Conservation (phyloP, 2,113 vertebrate genomes). For the Phylloscopus trochiloides region DNA sequence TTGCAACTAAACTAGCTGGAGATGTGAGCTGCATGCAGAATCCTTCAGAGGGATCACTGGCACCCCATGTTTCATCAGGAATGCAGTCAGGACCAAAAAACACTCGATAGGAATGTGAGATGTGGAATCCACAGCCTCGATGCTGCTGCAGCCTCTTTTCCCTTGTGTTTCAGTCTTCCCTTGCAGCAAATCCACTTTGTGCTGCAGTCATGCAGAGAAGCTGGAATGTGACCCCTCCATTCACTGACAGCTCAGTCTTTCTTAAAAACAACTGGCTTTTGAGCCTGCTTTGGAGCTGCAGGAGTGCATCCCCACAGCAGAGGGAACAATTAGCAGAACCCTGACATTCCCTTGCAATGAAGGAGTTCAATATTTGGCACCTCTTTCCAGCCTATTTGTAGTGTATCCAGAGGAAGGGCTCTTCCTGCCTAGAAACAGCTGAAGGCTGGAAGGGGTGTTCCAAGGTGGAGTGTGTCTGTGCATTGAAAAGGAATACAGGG, state of each 20-base stretch:
- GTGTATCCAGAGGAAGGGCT: not conserved
- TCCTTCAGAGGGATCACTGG: not conserved
- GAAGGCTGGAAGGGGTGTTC: not conserved
- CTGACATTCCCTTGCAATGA: not conserved
- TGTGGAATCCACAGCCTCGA: not conserved
- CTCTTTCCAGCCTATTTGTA: not conserved
- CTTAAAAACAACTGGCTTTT: not conserved
- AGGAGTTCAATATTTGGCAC: not conserved
- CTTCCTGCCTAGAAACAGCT: conserved; percentile 41
- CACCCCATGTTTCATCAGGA: not conserved
- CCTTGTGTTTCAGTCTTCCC: not conserved
- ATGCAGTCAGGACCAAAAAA: not conserved
- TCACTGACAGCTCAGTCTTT: not conserved
- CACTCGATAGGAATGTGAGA: not conserved
- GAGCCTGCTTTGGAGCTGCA: not conserved
- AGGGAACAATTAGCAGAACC: not conserved
- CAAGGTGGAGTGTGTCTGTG: not conserved
- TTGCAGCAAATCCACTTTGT: conserved; percentile 4
- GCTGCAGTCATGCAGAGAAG: conserved; percentile 15
- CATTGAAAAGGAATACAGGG: not conserved
- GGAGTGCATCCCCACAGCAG: not conserved
- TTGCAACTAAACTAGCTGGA: not conserved
- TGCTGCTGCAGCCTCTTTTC: not conserved
- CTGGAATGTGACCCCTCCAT: not conserved
- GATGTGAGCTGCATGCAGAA: conserved; percentile 26